Base-by-base conservation (phyloP, 2,888 invertebrate species). In the Cryptocephalus moraei region DNA sequence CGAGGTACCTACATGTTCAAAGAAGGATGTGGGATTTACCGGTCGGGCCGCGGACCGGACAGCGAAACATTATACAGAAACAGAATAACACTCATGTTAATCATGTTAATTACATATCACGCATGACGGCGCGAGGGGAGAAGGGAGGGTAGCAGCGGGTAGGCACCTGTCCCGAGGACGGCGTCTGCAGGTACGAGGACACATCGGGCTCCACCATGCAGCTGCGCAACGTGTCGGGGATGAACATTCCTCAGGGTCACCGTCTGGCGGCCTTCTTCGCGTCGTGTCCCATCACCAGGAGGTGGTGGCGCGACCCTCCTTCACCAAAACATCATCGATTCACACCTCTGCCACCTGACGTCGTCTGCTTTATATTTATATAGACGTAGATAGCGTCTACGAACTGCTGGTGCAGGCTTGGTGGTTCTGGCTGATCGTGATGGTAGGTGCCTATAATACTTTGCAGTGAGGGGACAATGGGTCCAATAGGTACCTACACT, bases 171-270 rank as follows among this genome's bases (percentile, higher is more conserved):
- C 90, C 89, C 79, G 90, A 87, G 79, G 90, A 89, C 79, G 90
- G 89, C 78, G 90, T 88, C 81, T 90, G 90, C 71, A 90, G 84
- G 80, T 90, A 91, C 74, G 89, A 88, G 75, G 90, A 87, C 75
- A 90, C 90, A 86, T 90, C 90, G 75, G 84, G 84, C 84, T 90
- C 90, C 83, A 90, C 89, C 90, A 90, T 90, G 82, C 89, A 90
- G 86, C 88, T 88, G 80, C 89, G 84, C 78, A 89, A 80, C 67
- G 88, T 84, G 76, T 90, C 90, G 77, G 90, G 90, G 81, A 90
- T 89, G 80, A 90, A 90, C 90, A 90, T 90, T 75, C 75, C 76
- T 73, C 70, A 67, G 51, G 63, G 65, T 57, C 56, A 56, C 59
- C 49, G 47, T 56, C 50, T 56, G 58, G 54, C 58, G 57, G 71